Evolutionary conservation across 2,888 invertebrate species (phyloP).

Genomic region (Tryphoninae sp.): DNA sequence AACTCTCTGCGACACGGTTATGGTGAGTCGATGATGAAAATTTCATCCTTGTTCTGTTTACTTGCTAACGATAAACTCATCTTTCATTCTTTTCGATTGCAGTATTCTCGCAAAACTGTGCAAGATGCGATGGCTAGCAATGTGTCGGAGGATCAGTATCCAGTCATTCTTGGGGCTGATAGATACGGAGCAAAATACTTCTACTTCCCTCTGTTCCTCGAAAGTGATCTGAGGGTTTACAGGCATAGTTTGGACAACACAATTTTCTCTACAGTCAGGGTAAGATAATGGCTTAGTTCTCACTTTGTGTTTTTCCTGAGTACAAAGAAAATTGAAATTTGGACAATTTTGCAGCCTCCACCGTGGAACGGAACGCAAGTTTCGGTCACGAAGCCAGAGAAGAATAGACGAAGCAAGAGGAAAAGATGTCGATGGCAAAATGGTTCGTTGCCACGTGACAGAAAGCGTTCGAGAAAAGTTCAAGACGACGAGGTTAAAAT

Average conservation of each 20-base stretch:
- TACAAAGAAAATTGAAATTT: neutral
- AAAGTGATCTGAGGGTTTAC: slow-evolving; percentile 82
- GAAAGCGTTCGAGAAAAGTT: slow-evolving; percentile 46
- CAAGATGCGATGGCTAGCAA: slow-evolving; percentile 82
- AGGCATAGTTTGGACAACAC: slow-evolving; percentile 79
- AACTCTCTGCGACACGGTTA: slow-evolving; percentile 82
- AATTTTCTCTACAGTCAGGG: slow-evolving; percentile 74
- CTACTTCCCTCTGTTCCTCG: slow-evolving; percentile 83
- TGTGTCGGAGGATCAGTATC: slow-evolving; percentile 80
- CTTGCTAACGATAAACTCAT: neutral
- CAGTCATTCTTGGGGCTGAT: slow-evolving; percentile 82
- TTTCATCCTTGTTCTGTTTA: neutral
- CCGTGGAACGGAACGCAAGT: slow-evolving; percentile 62
- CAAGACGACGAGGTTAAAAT: slow-evolving; percentile 51
- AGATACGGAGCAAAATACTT: slow-evolving; percentile 82
- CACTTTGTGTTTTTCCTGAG: neutral
- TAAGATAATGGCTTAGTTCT: slow-evolving; percentile 55
- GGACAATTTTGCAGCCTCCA: slow-evolving; percentile 45
- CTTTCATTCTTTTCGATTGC: slow-evolving; percentile 50
- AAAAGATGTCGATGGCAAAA: slow-evolving; percentile 73
- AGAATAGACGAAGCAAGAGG: slow-evolving; percentile 60
- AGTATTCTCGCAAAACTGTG: slow-evolving; percentile 83
- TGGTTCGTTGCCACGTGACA: slow-evolving; percentile 68
- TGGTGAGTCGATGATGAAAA: slow-evolving; percentile 68
- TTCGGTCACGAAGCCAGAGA: slow-evolving; percentile 42